Conservation (phyloP, 2,888 invertebrate genomes). For the Epistrophella euchroma region DNA sequence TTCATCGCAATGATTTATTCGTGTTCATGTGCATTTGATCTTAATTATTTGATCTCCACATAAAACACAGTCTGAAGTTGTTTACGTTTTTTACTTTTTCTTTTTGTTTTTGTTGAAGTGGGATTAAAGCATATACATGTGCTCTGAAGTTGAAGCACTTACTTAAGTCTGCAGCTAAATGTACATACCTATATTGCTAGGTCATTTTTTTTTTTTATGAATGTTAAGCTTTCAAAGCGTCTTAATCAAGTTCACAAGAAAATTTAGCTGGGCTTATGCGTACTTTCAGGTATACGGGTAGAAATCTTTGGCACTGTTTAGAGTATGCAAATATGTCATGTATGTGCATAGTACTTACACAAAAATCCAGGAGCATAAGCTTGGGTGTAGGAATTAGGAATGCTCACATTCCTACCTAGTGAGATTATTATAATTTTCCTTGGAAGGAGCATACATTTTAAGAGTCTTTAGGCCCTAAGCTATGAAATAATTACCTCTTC, state of each 20-base stretch:
- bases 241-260: slow-evolving; percentile 39
- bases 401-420: slow-evolving; percentile 36
- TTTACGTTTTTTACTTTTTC: slow-evolving; percentile 15
- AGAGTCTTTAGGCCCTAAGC: slow-evolving; percentile 62
- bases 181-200: slow-evolving; percentile 12
- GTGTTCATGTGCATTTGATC: slow-evolving; percentile 49
- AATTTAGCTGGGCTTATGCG: slow-evolving; percentile 15
- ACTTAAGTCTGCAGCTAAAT: slow-evolving; percentile 22
- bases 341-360: slow-evolving; percentile 16
- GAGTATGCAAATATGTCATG: slow-evolving; percentile 14
- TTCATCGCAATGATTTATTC: slow-evolving; percentile 48
- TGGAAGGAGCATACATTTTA: slow-evolving; percentile 52
- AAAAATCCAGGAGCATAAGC: slow-evolving; percentile 21
- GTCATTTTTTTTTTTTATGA: slow-evolving; percentile 34
- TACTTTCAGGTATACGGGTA: neutral
- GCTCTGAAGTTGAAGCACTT: slow-evolving; percentile 18
- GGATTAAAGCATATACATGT: slow-evolving; percentile 23
- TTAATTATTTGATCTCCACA: slow-evolving; percentile 54
- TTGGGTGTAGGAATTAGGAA: slow-evolving; percentile 28
- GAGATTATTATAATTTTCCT: slow-evolving; percentile 65
- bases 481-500: slow-evolving; percentile 71
- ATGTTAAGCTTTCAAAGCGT: slow-evolving; percentile 38
- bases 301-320: slow-evolving; percentile 16
- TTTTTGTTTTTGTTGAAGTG: slow-evolving; percentile 13
- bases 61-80: slow-evolving; percentile 36